Base-by-base conservation (phyloP, 35 echinoderm and acorn worm species). In the Anneissia japonica region DNA sequence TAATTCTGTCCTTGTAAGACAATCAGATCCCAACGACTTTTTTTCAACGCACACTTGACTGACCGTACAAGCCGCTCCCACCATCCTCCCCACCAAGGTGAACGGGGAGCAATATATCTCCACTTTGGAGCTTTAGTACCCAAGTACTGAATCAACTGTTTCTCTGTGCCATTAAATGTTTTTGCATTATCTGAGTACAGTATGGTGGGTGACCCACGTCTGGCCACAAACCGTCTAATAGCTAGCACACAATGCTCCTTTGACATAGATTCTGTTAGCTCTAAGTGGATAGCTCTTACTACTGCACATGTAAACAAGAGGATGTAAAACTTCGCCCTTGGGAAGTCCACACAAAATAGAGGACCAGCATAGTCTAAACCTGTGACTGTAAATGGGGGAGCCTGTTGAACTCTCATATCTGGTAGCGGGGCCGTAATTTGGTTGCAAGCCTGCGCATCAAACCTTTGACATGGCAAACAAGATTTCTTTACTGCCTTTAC, bases 151-250 rank as follows among this genome's bases (percentile, higher is more conserved):
- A 11, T 37, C 13, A 86, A 26, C 17, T 41, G 38, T 75, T 11
- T 75, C 33, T 46, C 72, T 28, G 84, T 73, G 9, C 38, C 75
- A 7, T 37, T 32, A 86, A 86, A 86, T 86, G 84, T 86, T 40
- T 86, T 86, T 33, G 84, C 84, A 39, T 77, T 86, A 31, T 86
- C 64, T 38, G 64, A 86, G 76, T 86, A 86, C 6, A 86, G 26
- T 17, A 74, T 46, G 3, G 84, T 38, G 34, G 84, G 82, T 72
- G 34, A 32, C 28, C 82, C 45, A 30, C 82, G 30, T 72, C 82
- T 30, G 0, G 43, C 28, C 10, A 72, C 31, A 72, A 84, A 84
- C 3, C 46, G 73, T 13, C 84, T 72, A 11, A 86, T 37, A 4
- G 72, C 84, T 30, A 86, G 38, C 29, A 86, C n/a, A n/a, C 30